phyloP scores from a whole-genome alignment of 2,888 invertebrate genomes.

The Andricus quercusramuli region DNA sequence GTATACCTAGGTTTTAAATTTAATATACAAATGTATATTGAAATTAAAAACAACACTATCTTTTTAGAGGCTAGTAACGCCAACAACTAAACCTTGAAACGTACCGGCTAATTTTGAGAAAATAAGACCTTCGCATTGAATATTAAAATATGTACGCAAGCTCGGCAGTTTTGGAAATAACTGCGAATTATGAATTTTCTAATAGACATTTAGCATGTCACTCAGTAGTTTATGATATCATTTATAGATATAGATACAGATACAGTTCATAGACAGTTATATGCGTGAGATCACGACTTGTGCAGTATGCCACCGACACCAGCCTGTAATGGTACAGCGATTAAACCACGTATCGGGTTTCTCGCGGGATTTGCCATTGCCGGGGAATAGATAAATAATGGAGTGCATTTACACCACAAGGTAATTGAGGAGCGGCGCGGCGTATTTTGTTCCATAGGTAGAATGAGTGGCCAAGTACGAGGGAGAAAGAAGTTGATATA shows the following conservation, averaged over 20 bases:
- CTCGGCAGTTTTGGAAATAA: background rate
- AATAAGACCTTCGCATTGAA: no score
- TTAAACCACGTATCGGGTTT: constrained; percentile 70
- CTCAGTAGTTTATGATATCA: background rate
- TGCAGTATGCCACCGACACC: constrained; percentile 54
- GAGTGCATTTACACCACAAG: constrained; percentile 53
- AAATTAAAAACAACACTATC: no score
- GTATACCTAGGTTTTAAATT: no score
- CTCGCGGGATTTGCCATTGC: constrained; percentile 69
- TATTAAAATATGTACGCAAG: background rate
- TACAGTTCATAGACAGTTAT: constrained; percentile 7
- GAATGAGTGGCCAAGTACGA: no score
- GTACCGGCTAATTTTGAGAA: no score
- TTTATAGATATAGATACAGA: constrained; percentile 16
- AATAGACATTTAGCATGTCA: background rate
- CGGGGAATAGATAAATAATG: constrained; percentile 73
- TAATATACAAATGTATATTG: no score
- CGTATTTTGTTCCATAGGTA: no score
- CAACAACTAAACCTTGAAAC: no score
- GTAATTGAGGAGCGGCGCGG: constrained; percentile 11
- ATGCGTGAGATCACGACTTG: constrained; percentile 46
- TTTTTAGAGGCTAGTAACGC: no score
- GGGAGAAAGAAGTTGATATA: no score
- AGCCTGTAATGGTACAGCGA: constrained; percentile 54
- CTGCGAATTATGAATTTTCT: background rate